Conservation (phyloP, 2,888 invertebrate species). For the Sinhomidia bicolor region DNA sequence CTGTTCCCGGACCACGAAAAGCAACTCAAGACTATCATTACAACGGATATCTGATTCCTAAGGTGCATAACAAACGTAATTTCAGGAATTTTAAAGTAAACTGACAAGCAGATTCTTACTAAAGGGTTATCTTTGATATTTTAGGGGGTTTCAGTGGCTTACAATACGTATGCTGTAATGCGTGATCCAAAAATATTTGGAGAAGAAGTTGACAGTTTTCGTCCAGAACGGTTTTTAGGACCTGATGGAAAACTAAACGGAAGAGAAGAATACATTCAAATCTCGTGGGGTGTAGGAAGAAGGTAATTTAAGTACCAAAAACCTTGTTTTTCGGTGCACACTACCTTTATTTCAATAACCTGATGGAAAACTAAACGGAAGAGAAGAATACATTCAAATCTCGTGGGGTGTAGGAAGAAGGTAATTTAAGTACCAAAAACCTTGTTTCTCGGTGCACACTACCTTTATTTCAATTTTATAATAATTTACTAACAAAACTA, state of each 20-base stretch:
- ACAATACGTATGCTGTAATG: slow-evolving; percentile 78
- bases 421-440: background rate
- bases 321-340: background rate
- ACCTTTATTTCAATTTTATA: background rate
- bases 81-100: background rate
- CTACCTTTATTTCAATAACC: background rate
- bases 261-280: slow-evolving; percentile 69
- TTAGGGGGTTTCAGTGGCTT: slow-evolving; percentile 74
- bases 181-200: slow-evolving; percentile 21
- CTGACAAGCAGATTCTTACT: too few species aligned
- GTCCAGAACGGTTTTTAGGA: slow-evolving; percentile 76
- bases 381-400: slow-evolving; percentile 72
- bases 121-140: background rate
- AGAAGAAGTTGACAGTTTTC: slow-evolving; percentile 73
- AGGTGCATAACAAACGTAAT: slow-evolving; percentile 58
- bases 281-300: background rate
- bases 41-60: slow-evolving; percentile 75
- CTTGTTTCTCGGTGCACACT: background rate
- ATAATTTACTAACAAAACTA: background rate
- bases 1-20: slow-evolving; percentile 76
- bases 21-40: slow-evolving; percentile 74
- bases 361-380: slow-evolving; percentile 74
- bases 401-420: slow-evolving; percentile 74
- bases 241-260: slow-evolving; percentile 74
- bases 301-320: background rate